phyloP scores from a whole-genome alignment of 2,888 invertebrate species.

The Mesorhabditis spiculigera region DNA sequence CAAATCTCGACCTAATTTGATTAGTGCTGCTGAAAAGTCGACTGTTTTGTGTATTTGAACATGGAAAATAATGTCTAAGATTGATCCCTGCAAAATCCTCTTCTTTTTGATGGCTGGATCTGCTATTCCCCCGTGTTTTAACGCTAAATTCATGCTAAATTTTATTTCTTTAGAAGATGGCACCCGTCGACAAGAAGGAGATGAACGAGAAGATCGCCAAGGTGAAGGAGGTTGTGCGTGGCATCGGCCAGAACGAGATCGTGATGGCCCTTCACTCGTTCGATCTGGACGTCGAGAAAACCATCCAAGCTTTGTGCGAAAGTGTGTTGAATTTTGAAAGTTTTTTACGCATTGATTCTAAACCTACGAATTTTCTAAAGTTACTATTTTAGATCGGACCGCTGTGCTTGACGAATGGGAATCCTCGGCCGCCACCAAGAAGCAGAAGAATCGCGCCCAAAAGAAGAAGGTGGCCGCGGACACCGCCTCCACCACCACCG shows the following conservation, averaged over 20 bases:
- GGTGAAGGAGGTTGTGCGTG: conserved; percentile 60
- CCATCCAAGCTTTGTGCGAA: conserved; percentile 62
- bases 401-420: conserved; percentile 53
- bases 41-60: no score
- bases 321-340: conserved; percentile 19
- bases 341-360: not conserved
- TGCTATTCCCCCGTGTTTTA: no score
- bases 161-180: conserved; percentile 25
- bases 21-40: no score
- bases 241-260: conserved; percentile 61
- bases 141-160: not conserved
- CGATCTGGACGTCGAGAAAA: conserved; percentile 61
- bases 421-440: conserved; percentile 24
- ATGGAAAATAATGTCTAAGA: no score
- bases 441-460: conserved; percentile 50
- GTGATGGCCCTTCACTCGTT: conserved; percentile 62
- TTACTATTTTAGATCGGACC: conserved; percentile 29
- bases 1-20: no score
- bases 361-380: not conserved
- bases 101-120: no score
- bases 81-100: no score
- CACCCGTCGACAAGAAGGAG: conserved; percentile 45
- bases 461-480: conserved; percentile 27
- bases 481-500: conserved; percentile 9
- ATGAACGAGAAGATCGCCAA: conserved; percentile 51